phyloP scores from a whole-genome alignment of 2,888 invertebrate species.

The Neoscelio sp. region DNA sequence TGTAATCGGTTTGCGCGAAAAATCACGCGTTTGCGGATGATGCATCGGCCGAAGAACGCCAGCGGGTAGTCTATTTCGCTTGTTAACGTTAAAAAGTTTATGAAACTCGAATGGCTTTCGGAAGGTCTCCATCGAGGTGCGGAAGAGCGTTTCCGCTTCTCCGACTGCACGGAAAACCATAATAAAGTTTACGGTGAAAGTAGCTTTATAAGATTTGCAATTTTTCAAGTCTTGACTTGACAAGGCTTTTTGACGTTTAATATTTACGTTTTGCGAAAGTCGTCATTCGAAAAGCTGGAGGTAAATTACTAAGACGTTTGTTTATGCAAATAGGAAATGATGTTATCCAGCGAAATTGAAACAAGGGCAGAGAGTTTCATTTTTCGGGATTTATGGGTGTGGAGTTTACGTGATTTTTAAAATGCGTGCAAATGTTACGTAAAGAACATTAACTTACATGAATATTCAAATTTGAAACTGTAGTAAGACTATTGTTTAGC shows the following conservation, averaged over 20 bases:
- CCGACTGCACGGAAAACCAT: conserved; percentile 6
- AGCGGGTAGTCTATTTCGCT: too few species aligned
- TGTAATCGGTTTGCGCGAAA: too few species aligned
- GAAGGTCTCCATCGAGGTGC: conserved; percentile 8
- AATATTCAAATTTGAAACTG: not conserved
- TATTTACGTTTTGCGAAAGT: not conserved
- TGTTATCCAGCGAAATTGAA: too few species aligned
- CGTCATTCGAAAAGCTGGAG: not conserved
- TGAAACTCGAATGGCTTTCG: conserved; percentile 8
- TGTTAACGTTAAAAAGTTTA: conserved; percentile 19
- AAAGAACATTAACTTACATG: too few species aligned
- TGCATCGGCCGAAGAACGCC: too few species aligned
- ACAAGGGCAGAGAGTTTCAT: too few species aligned
- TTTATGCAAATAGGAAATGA: too few species aligned
- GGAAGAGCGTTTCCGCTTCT: not conserved
- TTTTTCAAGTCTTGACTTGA: conserved; percentile 5
- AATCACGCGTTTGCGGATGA: too few species aligned
- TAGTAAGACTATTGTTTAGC: not conserved
- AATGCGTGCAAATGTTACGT: too few species aligned
- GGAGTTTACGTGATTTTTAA: too few species aligned
- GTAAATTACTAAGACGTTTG: too few species aligned
- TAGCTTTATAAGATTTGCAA: not conserved
- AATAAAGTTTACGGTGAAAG: conserved; percentile 18
- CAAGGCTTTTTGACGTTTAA: not conserved
- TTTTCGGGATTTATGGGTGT: too few species aligned